phyloP scores from a whole-genome alignment of 2,888 invertebrate species.

The Drosophila tanythrix region DNA sequence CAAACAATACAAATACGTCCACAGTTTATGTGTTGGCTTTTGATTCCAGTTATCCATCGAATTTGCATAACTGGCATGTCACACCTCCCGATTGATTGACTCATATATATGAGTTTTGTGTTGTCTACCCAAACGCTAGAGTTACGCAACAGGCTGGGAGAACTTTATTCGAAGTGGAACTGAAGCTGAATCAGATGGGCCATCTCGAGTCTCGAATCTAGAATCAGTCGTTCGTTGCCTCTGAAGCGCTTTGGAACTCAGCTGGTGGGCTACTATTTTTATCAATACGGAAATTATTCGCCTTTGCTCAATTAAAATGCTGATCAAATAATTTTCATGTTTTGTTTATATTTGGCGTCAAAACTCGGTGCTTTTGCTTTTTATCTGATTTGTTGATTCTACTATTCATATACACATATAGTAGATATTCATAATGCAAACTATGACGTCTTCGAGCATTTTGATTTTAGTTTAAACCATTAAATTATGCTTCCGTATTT shows the following conservation, averaged over 20 bases:
- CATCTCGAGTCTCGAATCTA: constrained; percentile 12
- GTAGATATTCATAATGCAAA: constrained; percentile 15
- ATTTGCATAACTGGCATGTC: constrained; percentile 64
- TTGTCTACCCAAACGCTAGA: constrained; percentile 15
- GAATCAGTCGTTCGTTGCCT: constrained; percentile 63
- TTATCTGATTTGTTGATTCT: constrained; percentile 36
- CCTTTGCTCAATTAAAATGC: constrained; percentile 28
- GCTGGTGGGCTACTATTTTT: constrained; percentile 20
- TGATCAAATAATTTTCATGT: constrained; percentile 10
- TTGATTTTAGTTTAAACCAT: constrained; percentile 26
- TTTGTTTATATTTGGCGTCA: constrained; percentile 19
- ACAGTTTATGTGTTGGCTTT: constrained; percentile 23
- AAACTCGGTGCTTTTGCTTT: constrained; percentile 6
- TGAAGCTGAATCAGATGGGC: background rate
- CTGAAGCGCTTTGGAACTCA: constrained; percentile 39
- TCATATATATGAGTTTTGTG: background rate
- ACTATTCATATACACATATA: constrained; percentile 1
- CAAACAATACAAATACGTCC: background rate
- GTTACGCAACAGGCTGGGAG: constrained; percentile 34
- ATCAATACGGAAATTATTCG: constrained; percentile 41
- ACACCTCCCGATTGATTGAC: constrained; percentile 20
- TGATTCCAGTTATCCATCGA: constrained; percentile 26
- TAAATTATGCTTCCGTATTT: constrained; percentile 47
- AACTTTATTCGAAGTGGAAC: background rate
- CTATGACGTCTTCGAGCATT: constrained; percentile 20